Evolutionary conservation across 1,140 invertebrate species (phyloP).

Genomic region (Trachymyrmex cornetzi): DNA sequence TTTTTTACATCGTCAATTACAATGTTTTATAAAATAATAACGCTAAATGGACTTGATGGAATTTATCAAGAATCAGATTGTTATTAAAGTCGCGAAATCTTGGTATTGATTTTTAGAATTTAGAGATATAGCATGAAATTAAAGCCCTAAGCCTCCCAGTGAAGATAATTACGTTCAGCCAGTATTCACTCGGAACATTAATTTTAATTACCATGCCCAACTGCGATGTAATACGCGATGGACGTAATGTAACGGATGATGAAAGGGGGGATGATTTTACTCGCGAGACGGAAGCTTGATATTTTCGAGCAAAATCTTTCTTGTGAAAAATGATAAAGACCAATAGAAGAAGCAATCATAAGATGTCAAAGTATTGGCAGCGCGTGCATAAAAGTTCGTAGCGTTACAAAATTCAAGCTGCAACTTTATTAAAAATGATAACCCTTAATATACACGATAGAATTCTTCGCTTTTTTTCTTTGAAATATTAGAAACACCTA

Average conservation of each 20-base stretch:
- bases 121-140: conserved; percentile 48
- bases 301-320: conserved; percentile 13
- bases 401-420: too few relatives aligned
- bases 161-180: conserved; percentile 64
- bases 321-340: too few relatives aligned
- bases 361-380: too few relatives aligned
- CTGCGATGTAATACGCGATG: conserved; percentile 65
- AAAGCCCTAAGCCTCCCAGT: conserved; percentile 54
- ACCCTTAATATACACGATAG: too few relatives aligned
- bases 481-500: too few relatives aligned
- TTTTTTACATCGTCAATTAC: neutral
- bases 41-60: neutral
- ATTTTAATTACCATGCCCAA: conserved; percentile 72
- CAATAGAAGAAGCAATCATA: too few relatives aligned
- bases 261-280: conserved; percentile 61
- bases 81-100: conserved; percentile 11
- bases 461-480: too few relatives aligned
- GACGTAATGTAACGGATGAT: conserved; percentile 63
- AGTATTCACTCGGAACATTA: conserved; percentile 68
- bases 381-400: too few relatives aligned
- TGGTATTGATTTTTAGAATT: conserved; percentile 28
- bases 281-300: neutral
- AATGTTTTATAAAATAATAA: neutral
- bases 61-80: neutral
- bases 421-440: too few relatives aligned